These are phyloP conservation scores for Todus mexicanus DNA, from an alignment of 2,797 vertebrate species.

Conservation along the genomic window DNA sequence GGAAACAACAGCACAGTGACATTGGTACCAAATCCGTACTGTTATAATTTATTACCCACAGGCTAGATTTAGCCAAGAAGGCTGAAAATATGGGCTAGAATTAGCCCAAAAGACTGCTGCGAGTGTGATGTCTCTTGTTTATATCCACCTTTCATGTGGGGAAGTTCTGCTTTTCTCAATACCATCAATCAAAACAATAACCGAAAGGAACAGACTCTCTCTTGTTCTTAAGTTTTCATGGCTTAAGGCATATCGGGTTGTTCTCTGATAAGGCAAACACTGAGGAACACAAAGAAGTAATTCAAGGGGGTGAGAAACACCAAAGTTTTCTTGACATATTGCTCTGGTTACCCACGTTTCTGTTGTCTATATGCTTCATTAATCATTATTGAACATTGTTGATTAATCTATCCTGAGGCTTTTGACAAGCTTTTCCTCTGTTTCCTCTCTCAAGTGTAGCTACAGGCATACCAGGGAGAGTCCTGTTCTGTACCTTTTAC, in stretches of 20 bases:
- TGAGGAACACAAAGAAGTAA: background rate
- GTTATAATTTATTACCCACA: background rate
- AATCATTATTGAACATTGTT: background rate
- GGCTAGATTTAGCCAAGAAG: background rate
- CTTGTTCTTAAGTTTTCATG: background rate
- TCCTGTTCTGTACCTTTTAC: background rate
- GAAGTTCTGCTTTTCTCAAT: background rate
- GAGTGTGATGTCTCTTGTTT: background rate
- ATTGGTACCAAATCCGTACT: background rate
- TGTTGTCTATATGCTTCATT: background rate
- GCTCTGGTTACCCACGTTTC: no score
- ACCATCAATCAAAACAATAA: background rate
- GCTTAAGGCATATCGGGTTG: background rate
- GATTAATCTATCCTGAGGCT: background rate
- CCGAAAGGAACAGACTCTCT: background rate
- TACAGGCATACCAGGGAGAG: background rate
- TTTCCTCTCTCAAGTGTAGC: background rate
- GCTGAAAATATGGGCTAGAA: background rate
- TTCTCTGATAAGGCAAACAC: background rate
- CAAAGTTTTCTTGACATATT: background rate
- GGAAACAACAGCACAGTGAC: background rate
- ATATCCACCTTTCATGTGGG: background rate
- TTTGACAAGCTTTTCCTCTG: background rate
- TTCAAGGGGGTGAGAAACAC: background rate
- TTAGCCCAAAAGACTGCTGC: background rate